phyloP scores from a whole-genome alignment of 2,797 vertebrate species.

The Dermochelys coriacea region DNA sequence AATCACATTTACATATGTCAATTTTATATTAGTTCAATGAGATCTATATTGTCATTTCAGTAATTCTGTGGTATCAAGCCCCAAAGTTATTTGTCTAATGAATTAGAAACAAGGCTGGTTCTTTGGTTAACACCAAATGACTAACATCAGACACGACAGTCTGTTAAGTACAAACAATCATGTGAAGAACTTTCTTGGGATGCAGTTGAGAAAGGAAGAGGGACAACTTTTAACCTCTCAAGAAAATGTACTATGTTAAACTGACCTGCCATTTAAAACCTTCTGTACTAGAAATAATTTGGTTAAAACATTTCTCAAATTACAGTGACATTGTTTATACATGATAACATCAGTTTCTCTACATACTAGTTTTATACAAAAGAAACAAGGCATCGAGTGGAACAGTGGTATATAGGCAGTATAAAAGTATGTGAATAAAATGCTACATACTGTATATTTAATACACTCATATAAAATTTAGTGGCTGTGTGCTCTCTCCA shows the following conservation, averaged over 20 bases:
- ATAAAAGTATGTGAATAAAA: conserved; percentile 79
- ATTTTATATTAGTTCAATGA: conserved; percentile 49
- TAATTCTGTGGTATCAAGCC: conserved; percentile 41
- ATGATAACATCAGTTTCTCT: conserved; percentile 76
- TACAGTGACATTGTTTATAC: conserved; percentile 78
- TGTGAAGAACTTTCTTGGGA: conserved; percentile 42
- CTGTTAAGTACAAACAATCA: conserved; percentile 56
- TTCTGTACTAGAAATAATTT: conserved; percentile 72
- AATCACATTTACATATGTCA: conserved; percentile 51
- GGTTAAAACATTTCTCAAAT: conserved; percentile 83
- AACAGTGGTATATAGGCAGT: conserved; percentile 81
- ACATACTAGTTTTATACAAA: conserved; percentile 79
- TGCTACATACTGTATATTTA: conserved; percentile 70
- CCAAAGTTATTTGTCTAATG: conserved; percentile 46
- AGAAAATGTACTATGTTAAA: conserved; percentile 65
- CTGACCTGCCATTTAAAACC: conserved; percentile 66
- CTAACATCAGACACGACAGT: conserved; percentile 52
- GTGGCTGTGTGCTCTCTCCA: conserved; percentile 55
- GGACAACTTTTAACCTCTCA: conserved; percentile 50
- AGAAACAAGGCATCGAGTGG: conserved; percentile 89
- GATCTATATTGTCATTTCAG: conserved; percentile 5
- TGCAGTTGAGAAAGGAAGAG: not conserved
- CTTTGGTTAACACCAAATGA: conserved; percentile 65
- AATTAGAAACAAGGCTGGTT: conserved; percentile 61
- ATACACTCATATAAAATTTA: conserved; percentile 58